Base-by-base conservation (phyloP, 2,113 vertebrate genomes). In the Copsychus sechellarum region DNA sequence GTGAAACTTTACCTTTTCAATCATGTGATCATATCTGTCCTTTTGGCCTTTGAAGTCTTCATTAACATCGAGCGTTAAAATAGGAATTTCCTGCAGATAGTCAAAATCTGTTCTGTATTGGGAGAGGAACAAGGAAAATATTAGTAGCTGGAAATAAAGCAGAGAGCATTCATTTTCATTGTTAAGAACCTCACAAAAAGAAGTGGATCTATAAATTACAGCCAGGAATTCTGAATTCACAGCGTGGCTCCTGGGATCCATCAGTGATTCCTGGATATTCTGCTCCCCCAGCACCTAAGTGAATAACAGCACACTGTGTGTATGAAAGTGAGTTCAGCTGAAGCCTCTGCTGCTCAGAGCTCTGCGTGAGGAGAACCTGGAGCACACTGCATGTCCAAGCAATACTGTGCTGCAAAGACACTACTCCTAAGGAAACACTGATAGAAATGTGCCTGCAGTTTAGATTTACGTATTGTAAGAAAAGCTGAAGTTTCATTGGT, bases 51-150 rank as follows among this genome's bases (percentile, higher is more conserved):
- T 98, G 92, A 99, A 99, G 62, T 99, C 98, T 90, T 99, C 99
- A 24, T 98, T 98, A 42, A 99, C 99, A 34, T 99, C 99, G 20
- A 99, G 78, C 1, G 98, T 99, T 94, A 99, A 95, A 79, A 99
- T 53, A 0, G 99, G 99, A 48, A 99, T 95, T 34, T 98, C 96
- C 33, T 97, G 98, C 4, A 99, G 98, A 92, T 99, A 99, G 24
- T 98, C 97, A 96, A 98, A 99, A 67, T 99, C 98, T 33, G 95
- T 98, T 61, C 99, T 99, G 97, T 61, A 90, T 84, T 56, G n/a
- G 62, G 91, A 89, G 4, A 81, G 26, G 64, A 93, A 79, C 69
- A 93, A 74, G 64, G 53, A 45, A 61, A 70, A 28, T 5, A 40
- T 53, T 33, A 90, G 9, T 25, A 58, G 47, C 31, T 61, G 34